Evolutionary conservation across 1,140 invertebrate genomes (phyloP), one percentile per base, ranked within the genome.

Genomic region (Anagrus nilaparvatae): DNA sequence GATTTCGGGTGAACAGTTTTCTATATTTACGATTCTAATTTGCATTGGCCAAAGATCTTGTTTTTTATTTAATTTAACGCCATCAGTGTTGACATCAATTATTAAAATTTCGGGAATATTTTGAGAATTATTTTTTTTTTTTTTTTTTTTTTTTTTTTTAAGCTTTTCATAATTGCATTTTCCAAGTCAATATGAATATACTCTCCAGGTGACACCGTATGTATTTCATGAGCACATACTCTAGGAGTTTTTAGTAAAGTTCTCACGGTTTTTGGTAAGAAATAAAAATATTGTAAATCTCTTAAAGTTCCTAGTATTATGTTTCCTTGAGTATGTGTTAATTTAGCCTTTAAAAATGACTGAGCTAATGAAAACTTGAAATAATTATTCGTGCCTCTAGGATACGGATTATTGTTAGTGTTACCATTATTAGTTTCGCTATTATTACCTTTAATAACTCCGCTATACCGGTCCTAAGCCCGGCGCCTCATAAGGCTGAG

Each of bases 41-140:
- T 37, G 39, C 12, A 38, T 37, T 8, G 40, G 39, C 40, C 29
- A 43, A 19, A 29, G 2, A 14, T 47, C 10, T 24, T n/a, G 27
- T 13, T 24, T 21, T 27, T 37, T 37, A 24, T 46, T 34, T 2
- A 43, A 8, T 18, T 25, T 42, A 14, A 16, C 38, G 10, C 47
- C 47, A 34, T 49, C 47, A 16, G 40, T 45, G 38, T 37, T 48
- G 27, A 44, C 40, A 31, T 41, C 46, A n/a, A 41, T 35, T 8
- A 44, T 5, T 4, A 48, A 9, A 23, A 10, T n/a, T n/a, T n/a
- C 13, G 3, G 38, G 43, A 18, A 49, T 21, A 12, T 10, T 25
- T 25, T 36, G 5, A 23, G 10, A 4, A 0, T 37, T 4, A 27
- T 24, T n/a, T n/a, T n/a, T n/a, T n/a, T n/a, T n/a, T n/a, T n/a